phyloP scores from a whole-genome alignment of 2,113 vertebrate species.

The Hemicordylus capensis region DNA sequence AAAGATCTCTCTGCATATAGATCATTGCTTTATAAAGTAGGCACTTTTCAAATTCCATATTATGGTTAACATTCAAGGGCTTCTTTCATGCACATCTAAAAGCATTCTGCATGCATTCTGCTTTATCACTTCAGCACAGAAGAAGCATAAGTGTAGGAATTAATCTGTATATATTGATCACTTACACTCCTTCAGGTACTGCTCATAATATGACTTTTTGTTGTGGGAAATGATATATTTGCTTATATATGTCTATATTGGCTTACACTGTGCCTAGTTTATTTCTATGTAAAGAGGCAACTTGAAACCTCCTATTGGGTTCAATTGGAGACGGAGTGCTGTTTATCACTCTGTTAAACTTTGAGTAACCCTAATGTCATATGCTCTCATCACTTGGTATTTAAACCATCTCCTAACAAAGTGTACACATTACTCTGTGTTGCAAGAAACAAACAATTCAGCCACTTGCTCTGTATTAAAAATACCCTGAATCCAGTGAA shows the following conservation, averaged over 20 bases:
- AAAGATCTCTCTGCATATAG: constrained; percentile 17
- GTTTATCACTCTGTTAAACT: not conserved
- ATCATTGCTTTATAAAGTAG: not conserved
- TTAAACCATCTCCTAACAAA: constrained; percentile 26
- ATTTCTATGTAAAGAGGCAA: not conserved
- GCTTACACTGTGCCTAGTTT: constrained; percentile 15
- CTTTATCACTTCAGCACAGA: not conserved
- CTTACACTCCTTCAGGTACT: not conserved
- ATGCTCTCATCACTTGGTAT: constrained; percentile 8
- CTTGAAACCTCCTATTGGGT: not conserved
- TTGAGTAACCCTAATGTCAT: too few species aligned
- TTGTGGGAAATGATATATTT: not conserved
- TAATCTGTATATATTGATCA: not conserved
- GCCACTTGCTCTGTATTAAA: constrained; percentile 34
- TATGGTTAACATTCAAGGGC: constrained; percentile 23
- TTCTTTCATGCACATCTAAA: constrained; percentile 28
- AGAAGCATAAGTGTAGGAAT: not conserved
- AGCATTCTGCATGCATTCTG: not conserved
- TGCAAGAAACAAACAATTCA: constrained; percentile 29
- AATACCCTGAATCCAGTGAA: not conserved
- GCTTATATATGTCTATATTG: constrained; percentile 16
- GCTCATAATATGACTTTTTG: not conserved
- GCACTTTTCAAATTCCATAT: constrained; percentile 44
- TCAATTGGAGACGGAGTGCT: too few species aligned
- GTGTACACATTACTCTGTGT: not conserved